Percentiles rank a stretch among this genome's conserved stretches.
Conservation (phyloP, 2,113 vertebrate species). For the Hippocampus guttulatus region DNA sequence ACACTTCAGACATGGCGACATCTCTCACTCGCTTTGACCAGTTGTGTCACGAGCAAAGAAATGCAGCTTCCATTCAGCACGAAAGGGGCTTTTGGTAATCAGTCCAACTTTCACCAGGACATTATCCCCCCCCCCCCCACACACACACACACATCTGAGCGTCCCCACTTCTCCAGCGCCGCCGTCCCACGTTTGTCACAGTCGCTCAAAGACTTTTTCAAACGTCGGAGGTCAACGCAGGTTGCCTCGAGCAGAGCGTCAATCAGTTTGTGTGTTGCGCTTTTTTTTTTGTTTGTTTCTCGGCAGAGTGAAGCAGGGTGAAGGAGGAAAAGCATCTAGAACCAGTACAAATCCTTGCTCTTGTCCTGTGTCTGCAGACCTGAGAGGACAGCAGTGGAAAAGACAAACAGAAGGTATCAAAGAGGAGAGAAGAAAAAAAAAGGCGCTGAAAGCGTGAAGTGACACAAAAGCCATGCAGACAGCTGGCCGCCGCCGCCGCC, state of each 20-base stretch:
- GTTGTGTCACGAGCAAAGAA: no score
- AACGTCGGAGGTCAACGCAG: constrained; percentile 72
- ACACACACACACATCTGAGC: constrained; percentile 34
- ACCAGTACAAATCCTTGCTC: constrained; percentile 97
- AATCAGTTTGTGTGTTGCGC: constrained; percentile 17
- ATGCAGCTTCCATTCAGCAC: no score
- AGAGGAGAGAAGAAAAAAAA: constrained; percentile 23
- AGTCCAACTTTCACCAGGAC: constrained; percentile 38
- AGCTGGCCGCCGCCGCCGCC: constrained; percentile 52
- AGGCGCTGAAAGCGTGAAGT: background rate
- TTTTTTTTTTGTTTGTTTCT: background rate
- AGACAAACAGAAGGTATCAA: constrained; percentile 15
- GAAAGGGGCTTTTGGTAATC: no score
- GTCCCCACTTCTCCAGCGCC: constrained; percentile 45
- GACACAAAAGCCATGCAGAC: constrained; percentile 42
- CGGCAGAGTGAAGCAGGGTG: background rate
- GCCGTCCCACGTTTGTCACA: constrained; percentile 6
- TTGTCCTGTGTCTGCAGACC: constrained; percentile 95
- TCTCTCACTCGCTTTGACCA: no score
- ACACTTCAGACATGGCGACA: no score
- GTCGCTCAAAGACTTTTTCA: background rate
- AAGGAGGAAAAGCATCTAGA: constrained; percentile 72
- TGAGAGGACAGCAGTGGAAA: constrained; percentile 65
- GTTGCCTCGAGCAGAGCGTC: constrained; percentile 92
- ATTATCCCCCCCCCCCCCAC: constrained; percentile 33